Percentiles rank a stretch among this genome's conserved stretches.
These are phyloP conservation scores for Schrankia costaestrigalis DNA, from an alignment of 2,888 invertebrate species.

Conservation along the genomic window DNA sequence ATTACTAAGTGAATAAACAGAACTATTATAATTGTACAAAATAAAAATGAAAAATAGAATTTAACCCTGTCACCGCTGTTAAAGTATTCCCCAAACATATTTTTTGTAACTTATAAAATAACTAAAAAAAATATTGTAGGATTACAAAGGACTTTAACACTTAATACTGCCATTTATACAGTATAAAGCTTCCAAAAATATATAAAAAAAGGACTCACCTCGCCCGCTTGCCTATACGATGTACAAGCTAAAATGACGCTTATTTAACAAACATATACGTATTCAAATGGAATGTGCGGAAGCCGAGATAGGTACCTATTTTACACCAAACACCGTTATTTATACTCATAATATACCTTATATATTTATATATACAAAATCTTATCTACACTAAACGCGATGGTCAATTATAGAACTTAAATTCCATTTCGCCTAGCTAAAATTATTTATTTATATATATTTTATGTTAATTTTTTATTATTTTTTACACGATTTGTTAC, in stretches of 20 bases:
- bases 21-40: too few relatives aligned
- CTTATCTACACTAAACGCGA: slow-evolving; percentile 65
- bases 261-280: slow-evolving; percentile 77
- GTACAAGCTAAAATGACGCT: slow-evolving; percentile 69
- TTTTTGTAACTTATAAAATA: too few relatives aligned
- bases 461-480: slow-evolving; percentile 50
- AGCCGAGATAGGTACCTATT: slow-evolving; percentile 76
- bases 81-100: not conserved
- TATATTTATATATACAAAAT: slow-evolving; percentile 67
- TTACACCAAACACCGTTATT: slow-evolving; percentile 77
- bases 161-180: too few relatives aligned
- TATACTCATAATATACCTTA: slow-evolving; percentile 61
- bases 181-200: not conserved
- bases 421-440: slow-evolving; percentile 77
- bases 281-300: slow-evolving; percentile 70
- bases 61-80: slow-evolving; percentile 22
- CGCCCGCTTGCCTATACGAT: slow-evolving; percentile 47
- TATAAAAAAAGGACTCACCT: slow-evolving; percentile 26
- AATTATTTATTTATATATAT: slow-evolving; percentile 35
- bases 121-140: too few relatives aligned
- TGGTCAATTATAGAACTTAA: slow-evolving; percentile 70
- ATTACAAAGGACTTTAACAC: too few relatives aligned
- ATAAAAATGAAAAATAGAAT: slow-evolving; percentile 6
- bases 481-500: slow-evolving; percentile 70
- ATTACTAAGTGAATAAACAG: too few relatives aligned